Percentiles rank a stretch among this genome's conserved stretches.
Evolutionary conservation across 2,888 invertebrate species (phyloP).

Genomic region (Protonemura montana): DNA sequence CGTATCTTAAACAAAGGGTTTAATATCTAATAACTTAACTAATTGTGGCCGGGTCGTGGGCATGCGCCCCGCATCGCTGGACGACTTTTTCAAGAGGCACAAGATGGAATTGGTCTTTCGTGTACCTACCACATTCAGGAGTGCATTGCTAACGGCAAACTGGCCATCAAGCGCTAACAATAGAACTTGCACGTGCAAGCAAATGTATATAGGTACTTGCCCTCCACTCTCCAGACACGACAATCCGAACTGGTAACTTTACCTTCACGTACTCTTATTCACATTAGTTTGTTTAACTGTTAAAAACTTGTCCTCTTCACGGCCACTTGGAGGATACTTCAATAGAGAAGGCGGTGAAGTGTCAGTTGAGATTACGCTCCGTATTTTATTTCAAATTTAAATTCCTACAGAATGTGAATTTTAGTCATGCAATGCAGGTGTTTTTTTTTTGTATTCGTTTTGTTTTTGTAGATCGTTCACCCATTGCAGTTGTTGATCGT

Average conservation of each 20-base stretch:
- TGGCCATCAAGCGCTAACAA: neutral
- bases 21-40: too few relatives aligned
- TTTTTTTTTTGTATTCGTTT: too few relatives aligned
- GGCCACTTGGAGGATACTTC: neutral
- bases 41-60: too few relatives aligned
- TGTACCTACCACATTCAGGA: neutral
- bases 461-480: too few relatives aligned
- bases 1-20: too few relatives aligned
- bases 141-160: slow-evolving; percentile 4
- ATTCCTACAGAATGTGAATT: neutral
- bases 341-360: neutral
- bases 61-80: too few relatives aligned
- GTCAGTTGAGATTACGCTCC: neutral
- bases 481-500: neutral
- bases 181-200: neutral
- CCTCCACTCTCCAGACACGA: neutral
- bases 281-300: neutral
- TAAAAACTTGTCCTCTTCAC: neutral
- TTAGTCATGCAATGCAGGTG: neutral
- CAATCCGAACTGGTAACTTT: neutral
- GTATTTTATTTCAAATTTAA: neutral
- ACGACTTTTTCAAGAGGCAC: too few relatives aligned
- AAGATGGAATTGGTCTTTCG: neutral
- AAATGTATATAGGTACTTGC: neutral
- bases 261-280: neutral